Evolutionary conservation across 2,113 vertebrate genomes (phyloP).

Genomic region (Leptocoma aspasia): DNA sequence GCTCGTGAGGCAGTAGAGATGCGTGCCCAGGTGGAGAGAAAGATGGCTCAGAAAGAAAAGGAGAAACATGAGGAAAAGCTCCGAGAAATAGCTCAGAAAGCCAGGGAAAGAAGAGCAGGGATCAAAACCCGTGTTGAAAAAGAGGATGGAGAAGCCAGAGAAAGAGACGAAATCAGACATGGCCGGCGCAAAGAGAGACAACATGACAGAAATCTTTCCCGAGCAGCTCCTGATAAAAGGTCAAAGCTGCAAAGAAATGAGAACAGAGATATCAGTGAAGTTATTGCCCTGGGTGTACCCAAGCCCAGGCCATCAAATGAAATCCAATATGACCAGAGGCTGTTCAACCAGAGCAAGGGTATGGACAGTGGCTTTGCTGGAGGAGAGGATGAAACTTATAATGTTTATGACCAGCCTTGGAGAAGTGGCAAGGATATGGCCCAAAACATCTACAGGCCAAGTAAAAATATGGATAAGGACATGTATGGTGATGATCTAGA

Average conservation of each 20-base stretch:
- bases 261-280: slow-evolving; percentile 95
- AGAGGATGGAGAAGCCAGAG: slow-evolving; percentile 35
- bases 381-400: neutral
- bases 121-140: slow-evolving; percentile 95
- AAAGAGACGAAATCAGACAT: neutral
- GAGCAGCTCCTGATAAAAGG: slow-evolving; percentile 52
- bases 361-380: slow-evolving; percentile 64
- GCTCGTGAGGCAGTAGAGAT: slow-evolving; percentile 98
- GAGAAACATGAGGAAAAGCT: slow-evolving; percentile 99
- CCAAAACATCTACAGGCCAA: neutral
- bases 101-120: slow-evolving; percentile 92
- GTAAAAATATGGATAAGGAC: neutral
- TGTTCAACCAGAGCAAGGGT: slow-evolving; percentile 96
- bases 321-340: slow-evolving; percentile 93
- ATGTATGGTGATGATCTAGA: neutral
- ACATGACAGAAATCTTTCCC: neutral
- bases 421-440: neutral
- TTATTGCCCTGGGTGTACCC: slow-evolving; percentile 90
- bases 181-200: neutral
- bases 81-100: slow-evolving; percentile 94
- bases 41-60: slow-evolving; percentile 99
- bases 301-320: slow-evolving; percentile 89
- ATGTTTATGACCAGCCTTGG: neutral
- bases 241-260: slow-evolving; percentile 96
- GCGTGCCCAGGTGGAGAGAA: slow-evolving; percentile 97